These are phyloP conservation scores for Sapajus apella DNA, from an alignment of 2,113 vertebrate genomes.

Conservation along the genomic window DNA sequence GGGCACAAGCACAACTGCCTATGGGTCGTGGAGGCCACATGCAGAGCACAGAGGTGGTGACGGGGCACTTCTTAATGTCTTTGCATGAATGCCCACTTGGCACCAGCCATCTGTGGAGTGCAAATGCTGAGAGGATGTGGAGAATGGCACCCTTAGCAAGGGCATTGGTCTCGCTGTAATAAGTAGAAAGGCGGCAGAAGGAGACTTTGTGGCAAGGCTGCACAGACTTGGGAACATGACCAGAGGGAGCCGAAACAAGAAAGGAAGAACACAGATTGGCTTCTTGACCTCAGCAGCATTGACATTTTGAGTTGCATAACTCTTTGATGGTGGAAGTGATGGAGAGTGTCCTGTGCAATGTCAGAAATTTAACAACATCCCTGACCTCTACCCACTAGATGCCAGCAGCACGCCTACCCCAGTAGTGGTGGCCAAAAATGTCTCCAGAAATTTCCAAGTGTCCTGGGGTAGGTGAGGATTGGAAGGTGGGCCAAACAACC, in stretches of 20 bases:
- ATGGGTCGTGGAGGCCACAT: not conserved
- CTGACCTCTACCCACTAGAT: not conserved
- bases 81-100: too few species aligned
- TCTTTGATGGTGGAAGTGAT: not conserved
- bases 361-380: not conserved
- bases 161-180: not conserved
- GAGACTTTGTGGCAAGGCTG: not conserved
- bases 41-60: not conserved
- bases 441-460: not conserved
- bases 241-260: not conserved
- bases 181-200: not conserved
- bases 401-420: not conserved
- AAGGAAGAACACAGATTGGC: not conserved
- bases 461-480: not conserved
- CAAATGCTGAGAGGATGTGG: not conserved
- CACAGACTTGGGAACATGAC: not conserved
- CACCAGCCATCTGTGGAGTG: too few species aligned
- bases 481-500: fast-evolving
- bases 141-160: fast-evolving
- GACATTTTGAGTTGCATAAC: not conserved
- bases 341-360: not conserved
- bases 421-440: not conserved
- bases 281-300: not conserved
- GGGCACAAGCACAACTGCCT: not conserved
- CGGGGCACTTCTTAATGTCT: not conserved